A percentile compares a stretch with the other conserved stretches of the same genome.
Evolutionary conservation across 1,140 invertebrate species (phyloP).

Genomic region (Sesamia nonagrioides): DNA sequence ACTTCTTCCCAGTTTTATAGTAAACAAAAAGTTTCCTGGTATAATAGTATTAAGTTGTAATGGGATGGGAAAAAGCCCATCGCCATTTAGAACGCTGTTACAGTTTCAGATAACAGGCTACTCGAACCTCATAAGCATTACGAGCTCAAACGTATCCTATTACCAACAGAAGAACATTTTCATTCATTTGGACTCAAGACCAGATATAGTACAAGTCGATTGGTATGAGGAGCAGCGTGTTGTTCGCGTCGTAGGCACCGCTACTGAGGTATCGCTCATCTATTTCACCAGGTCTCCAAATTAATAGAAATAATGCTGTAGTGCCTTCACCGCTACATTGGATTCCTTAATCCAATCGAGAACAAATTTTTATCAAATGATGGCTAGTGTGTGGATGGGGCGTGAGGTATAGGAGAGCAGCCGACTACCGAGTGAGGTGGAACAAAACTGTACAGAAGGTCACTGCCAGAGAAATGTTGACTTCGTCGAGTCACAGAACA

Average conservation of each 20-base stretch:
- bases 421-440: neutral
- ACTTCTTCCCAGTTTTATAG: neutral
- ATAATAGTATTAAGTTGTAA: slow-evolving; percentile 19
- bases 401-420: neutral
- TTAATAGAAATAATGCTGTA: neutral
- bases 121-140: slow-evolving; percentile 5
- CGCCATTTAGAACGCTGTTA: neutral
- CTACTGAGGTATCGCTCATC: no score
- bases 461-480: neutral
- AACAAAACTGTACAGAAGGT: neutral
- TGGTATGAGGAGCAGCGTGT: no score
- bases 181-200: neutral
- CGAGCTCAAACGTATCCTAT: neutral
- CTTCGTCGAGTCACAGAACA: neutral
- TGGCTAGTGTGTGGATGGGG: neutral
- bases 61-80: slow-evolving; percentile 4
- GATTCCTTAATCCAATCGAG: neutral
- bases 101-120: neutral
- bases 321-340: neutral
- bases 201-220: neutral
- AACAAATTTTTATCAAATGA: neutral
- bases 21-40: neutral
- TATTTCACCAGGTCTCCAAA: neutral
- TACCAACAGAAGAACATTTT: neutral
- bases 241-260: no score